These are phyloP conservation scores for Phthorimaea operculella DNA, from an alignment of 1,140 invertebrate genomes.

Conservation along the genomic window DNA sequence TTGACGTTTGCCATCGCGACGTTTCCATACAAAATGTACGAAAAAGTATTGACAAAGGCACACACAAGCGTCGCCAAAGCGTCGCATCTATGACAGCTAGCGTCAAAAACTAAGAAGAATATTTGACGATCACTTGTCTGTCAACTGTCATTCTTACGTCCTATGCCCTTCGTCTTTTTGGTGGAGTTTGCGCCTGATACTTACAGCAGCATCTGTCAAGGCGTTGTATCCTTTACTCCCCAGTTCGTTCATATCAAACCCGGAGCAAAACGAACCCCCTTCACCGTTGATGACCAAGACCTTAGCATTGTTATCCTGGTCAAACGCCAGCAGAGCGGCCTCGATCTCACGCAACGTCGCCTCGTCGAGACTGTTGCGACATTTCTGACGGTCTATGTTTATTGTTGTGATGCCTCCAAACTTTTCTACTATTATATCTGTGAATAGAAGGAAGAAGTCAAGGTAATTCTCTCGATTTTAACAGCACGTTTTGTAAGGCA, in stretches of 20 bases:
- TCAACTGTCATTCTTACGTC: too few species aligned
- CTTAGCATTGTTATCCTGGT: constrained; percentile 75
- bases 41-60: too few species aligned
- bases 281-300: constrained; percentile 87
- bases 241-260: constrained; percentile 84
- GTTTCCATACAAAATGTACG: too few species aligned
- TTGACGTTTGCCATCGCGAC: too few species aligned
- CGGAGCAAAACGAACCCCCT: constrained; percentile 92
- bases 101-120: too few species aligned
- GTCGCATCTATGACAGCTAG: too few species aligned
- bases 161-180: too few species aligned
- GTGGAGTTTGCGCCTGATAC: too few species aligned
- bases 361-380: constrained; percentile 83
- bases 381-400: constrained; percentile 86
- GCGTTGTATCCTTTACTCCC: constrained; percentile 64
- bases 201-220: constrained; percentile 61
- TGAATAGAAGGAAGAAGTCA: constrained; percentile 16
- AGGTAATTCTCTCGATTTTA: constrained; percentile 1
- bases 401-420: constrained; percentile 76
- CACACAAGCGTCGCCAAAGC: too few species aligned
- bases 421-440: constrained; percentile 71
- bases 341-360: constrained; percentile 74
- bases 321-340: constrained; percentile 81
- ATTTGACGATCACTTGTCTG: too few species aligned
- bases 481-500: too few species aligned